Evolutionary conservation across 2,797 vertebrate species (phyloP).

Genomic region (Triplophysa yarkandensis): DNA sequence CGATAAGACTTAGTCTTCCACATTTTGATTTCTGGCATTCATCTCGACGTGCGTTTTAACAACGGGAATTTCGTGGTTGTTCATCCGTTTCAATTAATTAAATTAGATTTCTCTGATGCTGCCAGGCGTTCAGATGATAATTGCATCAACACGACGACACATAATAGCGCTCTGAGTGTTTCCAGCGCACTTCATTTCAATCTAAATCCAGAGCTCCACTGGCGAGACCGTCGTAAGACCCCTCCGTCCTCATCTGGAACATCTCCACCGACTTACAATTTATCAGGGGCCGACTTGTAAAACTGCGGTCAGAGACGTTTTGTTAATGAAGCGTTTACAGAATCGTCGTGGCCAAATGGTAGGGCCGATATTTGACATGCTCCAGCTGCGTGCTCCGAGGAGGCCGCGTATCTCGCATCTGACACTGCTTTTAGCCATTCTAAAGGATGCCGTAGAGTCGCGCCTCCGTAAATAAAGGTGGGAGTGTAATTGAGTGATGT

Average conservation of each 20-base stretch:
- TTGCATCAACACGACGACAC: conserved; percentile 88
- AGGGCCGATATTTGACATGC: conserved; percentile 41
- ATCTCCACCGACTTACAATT: conserved; percentile 80
- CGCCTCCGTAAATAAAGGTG: conserved; percentile 81
- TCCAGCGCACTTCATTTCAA: conserved; percentile 87
- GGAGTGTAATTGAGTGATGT: conserved; percentile 68
- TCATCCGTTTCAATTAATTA: conserved; percentile 88
- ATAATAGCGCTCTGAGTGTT: conserved; percentile 89
- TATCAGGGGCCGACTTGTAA: conserved; percentile 76
- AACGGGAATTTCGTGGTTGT: conserved; percentile 81
- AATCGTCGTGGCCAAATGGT: conserved; percentile 31
- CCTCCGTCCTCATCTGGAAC: conserved; percentile 65
- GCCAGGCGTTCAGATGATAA: conserved; percentile 89
- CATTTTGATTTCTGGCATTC: conserved; percentile 73
- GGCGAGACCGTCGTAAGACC: conserved; percentile 40
- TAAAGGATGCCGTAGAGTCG: conserved; percentile 37
- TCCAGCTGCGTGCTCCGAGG: conserved; percentile 28
- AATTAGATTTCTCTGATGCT: conserved; percentile 88
- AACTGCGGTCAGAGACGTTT: conserved; percentile 78
- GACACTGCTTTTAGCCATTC: neutral
- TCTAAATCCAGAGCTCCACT: conserved; percentile 66
- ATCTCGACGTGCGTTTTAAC: conserved; percentile 56
- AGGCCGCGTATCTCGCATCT: neutral
- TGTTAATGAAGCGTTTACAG: conserved; percentile 73
- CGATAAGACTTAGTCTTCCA: conserved; percentile 77